Conservation (phyloP, 2,113 vertebrate genomes). For the Halichoerus grypus region DNA sequence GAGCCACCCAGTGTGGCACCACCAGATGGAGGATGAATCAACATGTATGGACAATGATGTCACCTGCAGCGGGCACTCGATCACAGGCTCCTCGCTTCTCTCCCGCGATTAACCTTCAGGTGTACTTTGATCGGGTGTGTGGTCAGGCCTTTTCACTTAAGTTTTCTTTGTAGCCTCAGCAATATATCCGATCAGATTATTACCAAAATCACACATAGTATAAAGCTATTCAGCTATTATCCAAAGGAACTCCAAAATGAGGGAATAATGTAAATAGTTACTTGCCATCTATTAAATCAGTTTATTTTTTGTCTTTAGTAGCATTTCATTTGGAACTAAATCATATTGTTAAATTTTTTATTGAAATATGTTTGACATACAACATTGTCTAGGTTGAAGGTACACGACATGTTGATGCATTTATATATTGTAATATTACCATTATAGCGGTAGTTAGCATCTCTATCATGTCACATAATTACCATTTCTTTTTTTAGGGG, state of each 20-base stretch:
- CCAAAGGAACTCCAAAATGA: neutral
- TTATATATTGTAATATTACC: too few species aligned
- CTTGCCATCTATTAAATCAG: neutral
- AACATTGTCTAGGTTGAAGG: neutral
- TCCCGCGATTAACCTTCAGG: neutral
- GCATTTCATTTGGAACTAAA: neutral
- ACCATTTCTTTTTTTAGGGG: neutral
- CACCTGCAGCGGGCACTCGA: too few species aligned
- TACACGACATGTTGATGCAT: neutral
- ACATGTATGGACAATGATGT: neutral
- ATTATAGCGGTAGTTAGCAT: neutral
- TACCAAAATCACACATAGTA: neutral
- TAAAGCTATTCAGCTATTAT: neutral
- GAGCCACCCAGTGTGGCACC: accelerated
- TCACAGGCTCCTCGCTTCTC: neutral
- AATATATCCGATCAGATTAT: neutral
- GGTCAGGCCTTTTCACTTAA: neutral
- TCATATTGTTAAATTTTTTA: neutral
- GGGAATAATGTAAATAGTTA: neutral
- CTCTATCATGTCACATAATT: neutral
- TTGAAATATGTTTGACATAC: neutral
- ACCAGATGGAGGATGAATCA: neutral
- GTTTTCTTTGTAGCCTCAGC: constrained; percentile 31
- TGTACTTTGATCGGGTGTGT: neutral
- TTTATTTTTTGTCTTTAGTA: neutral